phyloP scores from a whole-genome alignment of 2,888 invertebrate species.

The Deilephila elpenor region DNA sequence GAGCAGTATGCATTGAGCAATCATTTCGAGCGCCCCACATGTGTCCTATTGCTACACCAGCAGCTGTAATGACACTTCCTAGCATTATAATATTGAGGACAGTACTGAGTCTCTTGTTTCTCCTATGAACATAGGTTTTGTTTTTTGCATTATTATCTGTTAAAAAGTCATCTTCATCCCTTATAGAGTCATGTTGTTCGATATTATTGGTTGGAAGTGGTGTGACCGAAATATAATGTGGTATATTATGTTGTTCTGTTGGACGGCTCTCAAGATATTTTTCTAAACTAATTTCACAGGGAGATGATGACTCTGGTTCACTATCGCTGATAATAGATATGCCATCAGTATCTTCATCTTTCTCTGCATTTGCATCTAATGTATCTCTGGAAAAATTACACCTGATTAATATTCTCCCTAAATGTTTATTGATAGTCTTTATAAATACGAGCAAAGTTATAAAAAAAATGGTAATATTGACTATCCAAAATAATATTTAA shows the following conservation, averaged over 20 bases:
- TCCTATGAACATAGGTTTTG: constrained; percentile 78
- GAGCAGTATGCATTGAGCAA: constrained; percentile 64
- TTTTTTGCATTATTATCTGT: constrained; percentile 65
- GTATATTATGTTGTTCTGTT: constrained; percentile 46
- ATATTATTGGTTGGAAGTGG: constrained; percentile 50
- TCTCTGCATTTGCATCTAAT: constrained; percentile 58
- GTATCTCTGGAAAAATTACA: constrained; percentile 45
- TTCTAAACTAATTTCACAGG: constrained; percentile 58
- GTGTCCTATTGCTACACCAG: constrained; percentile 79
- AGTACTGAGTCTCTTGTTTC: constrained; percentile 77
- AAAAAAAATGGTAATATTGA: no score
- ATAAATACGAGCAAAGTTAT: no score
- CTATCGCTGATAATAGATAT: constrained; percentile 82
- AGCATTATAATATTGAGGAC: constrained; percentile 78
- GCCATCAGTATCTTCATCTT: constrained; percentile 81
- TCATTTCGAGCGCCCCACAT: constrained; percentile 81
- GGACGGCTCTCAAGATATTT: constrained; percentile 52
- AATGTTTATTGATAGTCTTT: background rate
- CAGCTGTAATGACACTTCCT: constrained; percentile 79
- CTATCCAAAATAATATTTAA: no score
- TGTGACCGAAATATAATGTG: constrained; percentile 53
- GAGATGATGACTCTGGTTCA: constrained; percentile 66
- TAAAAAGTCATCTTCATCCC: constrained; percentile 64
- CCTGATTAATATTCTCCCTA: background rate
- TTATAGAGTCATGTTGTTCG: constrained; percentile 55